A percentile compares a stretch with the other conserved stretches of the same genome.
phyloP scores from a whole-genome alignment of 2,797 vertebrate genomes.

The Spinus pinus region DNA sequence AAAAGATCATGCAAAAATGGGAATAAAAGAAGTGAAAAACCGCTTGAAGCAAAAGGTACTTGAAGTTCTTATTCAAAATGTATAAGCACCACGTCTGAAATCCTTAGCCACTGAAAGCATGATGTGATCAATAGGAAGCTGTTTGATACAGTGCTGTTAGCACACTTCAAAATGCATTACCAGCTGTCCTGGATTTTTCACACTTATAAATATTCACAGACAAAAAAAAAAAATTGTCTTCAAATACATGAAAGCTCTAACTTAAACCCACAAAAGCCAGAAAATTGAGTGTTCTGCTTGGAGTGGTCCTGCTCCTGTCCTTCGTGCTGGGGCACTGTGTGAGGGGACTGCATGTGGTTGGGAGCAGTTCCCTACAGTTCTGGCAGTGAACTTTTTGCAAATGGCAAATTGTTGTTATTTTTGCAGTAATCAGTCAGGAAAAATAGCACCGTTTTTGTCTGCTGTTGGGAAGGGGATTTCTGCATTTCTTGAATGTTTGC shows the following conservation, averaged over 20 bases:
- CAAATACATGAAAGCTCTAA: constrained; percentile 74
- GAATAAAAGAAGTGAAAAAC: constrained; percentile 97
- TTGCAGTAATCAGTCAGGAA: neutral
- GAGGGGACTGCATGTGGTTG: neutral
- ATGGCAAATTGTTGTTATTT: neutral
- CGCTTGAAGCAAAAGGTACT: constrained; percentile 96
- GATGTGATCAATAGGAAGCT: constrained; percentile 80
- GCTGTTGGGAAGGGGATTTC: neutral
- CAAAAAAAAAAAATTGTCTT: constrained; percentile 70
- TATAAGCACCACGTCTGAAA: constrained; percentile 73
- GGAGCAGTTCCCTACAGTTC: neutral
- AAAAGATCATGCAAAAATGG: constrained; percentile 98
- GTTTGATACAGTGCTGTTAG: constrained; percentile 79
- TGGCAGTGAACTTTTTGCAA: neutral
- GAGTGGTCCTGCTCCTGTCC: neutral
- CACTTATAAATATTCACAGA: constrained; percentile 82
- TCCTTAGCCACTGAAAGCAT: constrained; percentile 73
- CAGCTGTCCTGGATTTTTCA: constrained; percentile 79
- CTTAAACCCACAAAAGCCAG: constrained; percentile 72
- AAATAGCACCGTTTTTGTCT: neutral
- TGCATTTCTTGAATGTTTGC: neutral
- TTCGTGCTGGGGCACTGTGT: neutral
- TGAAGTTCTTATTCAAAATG: constrained; percentile 77
- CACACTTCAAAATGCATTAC: constrained; percentile 84
- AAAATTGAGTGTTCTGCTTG: constrained; percentile 33